Conservation (phyloP, 2,113 vertebrate genomes). For the Proteles cristata region DNA sequence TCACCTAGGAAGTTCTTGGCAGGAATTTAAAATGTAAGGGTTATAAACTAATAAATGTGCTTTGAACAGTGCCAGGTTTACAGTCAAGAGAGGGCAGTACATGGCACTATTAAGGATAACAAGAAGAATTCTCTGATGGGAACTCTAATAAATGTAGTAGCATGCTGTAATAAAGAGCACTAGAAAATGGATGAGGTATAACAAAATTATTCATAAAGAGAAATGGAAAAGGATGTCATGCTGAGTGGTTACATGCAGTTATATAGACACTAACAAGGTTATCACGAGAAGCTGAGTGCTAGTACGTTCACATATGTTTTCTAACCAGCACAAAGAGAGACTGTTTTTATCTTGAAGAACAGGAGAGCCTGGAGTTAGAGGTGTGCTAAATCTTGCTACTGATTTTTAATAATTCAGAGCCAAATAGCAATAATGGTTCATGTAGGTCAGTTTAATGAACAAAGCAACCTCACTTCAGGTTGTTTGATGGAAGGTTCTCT, state of each 20-base stretch:
- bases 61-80: slow-evolving; percentile 82
- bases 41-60: slow-evolving; percentile 82
- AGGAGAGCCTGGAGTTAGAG: slow-evolving; percentile 83
- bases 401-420: slow-evolving; percentile 88
- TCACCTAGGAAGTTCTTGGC: slow-evolving; percentile 78
- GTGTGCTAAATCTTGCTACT: slow-evolving; percentile 83
- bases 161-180: slow-evolving; percentile 87
- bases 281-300: slow-evolving; percentile 84
- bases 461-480: slow-evolving; percentile 78
- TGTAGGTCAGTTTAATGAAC: slow-evolving; percentile 83
- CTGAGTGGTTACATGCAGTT: slow-evolving; percentile 89
- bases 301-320: slow-evolving; percentile 83
- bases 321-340: slow-evolving; percentile 82
- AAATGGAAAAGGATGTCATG: slow-evolving; percentile 86
- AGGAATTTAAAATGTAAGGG: slow-evolving; percentile 80
- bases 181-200: slow-evolving; percentile 89
- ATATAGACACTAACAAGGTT: slow-evolving; percentile 88
- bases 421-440: slow-evolving; percentile 83
- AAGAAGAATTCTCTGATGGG: slow-evolving; percentile 87
- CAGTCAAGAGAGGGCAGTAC: slow-evolving; percentile 82
- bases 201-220: slow-evolving; percentile 92
- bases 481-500: slow-evolving; percentile 79
- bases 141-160: slow-evolving; percentile 86
- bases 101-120: slow-evolving; percentile 85
- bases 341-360: slow-evolving; percentile 81